phyloP scores from a whole-genome alignment of 2,888 invertebrate species.

The Luffia ferchaultella region DNA sequence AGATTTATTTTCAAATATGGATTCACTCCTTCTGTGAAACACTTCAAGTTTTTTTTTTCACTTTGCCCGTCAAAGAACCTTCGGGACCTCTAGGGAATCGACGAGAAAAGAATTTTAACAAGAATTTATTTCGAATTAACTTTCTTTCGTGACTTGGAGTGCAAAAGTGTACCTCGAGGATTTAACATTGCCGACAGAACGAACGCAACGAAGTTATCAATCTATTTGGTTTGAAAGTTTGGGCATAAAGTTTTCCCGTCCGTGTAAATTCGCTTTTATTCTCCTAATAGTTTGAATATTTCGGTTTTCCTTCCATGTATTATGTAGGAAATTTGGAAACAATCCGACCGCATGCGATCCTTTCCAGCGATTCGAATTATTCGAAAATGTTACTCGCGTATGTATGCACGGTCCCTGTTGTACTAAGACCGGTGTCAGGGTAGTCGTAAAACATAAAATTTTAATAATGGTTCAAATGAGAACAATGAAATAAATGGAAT shows the following conservation, averaged over 20 bases:
- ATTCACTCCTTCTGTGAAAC: neutral
- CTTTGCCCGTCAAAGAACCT: neutral
- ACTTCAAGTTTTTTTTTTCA: neutral
- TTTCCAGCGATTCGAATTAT: neutral
- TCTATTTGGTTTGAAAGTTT: neutral
- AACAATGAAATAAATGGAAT: no score
- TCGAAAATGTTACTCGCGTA: neutral
- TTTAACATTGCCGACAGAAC: neutral
- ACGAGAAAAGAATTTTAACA: neutral
- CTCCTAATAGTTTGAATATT: neutral
- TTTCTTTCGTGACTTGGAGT: neutral
- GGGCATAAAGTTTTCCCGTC: neutral
- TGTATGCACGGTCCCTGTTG: no score
- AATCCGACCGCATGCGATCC: neutral
- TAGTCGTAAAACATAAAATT: no score
- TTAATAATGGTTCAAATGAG: no score
- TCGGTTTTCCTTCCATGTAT: neutral
- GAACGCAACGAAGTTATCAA: neutral
- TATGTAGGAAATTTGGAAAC: neutral
- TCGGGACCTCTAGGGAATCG: neutral
- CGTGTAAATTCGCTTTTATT: no score
- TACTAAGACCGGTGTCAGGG: no score
- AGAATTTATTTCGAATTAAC: neutral
- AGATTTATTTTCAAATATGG: no score
- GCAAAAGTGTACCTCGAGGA: neutral